These are phyloP conservation scores for Meloidogyne floridensis DNA, from an alignment of 1,140 invertebrate genomes.

Conservation along the genomic window DNA sequence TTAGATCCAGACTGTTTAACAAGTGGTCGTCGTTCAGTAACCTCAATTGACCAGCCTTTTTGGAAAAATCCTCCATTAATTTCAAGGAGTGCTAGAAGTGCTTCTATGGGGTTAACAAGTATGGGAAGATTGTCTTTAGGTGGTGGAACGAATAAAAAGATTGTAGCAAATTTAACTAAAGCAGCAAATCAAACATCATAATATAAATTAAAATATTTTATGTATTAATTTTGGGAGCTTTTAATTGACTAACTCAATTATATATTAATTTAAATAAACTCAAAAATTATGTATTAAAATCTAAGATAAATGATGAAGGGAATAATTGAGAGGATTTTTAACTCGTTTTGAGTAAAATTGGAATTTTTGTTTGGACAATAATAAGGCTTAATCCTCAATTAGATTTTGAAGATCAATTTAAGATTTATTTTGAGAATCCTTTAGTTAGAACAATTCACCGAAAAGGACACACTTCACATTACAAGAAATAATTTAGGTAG, in stretches of 20 bases:
- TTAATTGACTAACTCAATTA: neutral
- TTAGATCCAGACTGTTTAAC: neutral
- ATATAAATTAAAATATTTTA: no score
- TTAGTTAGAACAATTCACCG: no score
- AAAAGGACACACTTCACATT: no score
- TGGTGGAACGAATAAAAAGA: neutral
- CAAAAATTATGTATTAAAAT: neutral
- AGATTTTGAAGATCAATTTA: neutral
- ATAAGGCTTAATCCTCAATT: no score
- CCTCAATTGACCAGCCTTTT: neutral
- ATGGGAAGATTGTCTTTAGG: slow-evolving; percentile 19
- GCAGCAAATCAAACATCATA: neutral
- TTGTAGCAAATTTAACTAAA: neutral
- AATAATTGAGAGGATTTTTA: neutral
- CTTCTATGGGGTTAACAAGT: slow-evolving; percentile 40
- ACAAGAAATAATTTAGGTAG: no score
- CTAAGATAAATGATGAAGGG: neutral
- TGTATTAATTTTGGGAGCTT: neutral
- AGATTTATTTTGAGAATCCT: neutral
- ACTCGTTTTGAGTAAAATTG: neutral
- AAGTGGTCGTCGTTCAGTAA: slow-evolving; percentile 17
- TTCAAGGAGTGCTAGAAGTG: slow-evolving; percentile 37
- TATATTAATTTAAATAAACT: neutral
- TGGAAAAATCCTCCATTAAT: slow-evolving; percentile 11
- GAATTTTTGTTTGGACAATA: no score